Evolutionary conservation across 1,140 invertebrate species (phyloP), one percentile per base, ranked within the genome.

Genomic region (Drosophila busckii): DNA sequence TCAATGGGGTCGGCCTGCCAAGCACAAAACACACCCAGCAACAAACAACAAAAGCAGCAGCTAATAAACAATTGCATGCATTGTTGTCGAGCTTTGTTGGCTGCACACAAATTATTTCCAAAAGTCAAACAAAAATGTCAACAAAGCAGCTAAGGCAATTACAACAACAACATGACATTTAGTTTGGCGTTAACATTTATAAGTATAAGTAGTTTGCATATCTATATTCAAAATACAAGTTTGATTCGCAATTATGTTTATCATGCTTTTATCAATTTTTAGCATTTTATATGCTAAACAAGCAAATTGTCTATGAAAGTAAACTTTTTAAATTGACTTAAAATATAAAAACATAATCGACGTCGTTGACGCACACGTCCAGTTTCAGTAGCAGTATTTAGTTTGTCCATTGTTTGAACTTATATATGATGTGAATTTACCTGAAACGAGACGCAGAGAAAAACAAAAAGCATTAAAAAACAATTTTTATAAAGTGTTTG

Each of bases 51-150:
- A 53, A 67, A 49, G 50, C 41, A 41, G 58, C 48, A 37, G 42
- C 64, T 44, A 28, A 67, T 52, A 53, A 46, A 40, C 10, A 25
- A 31, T 4, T 7, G 13, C 31, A 34, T 55, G 52, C 41, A 59
- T 40, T 56, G 50, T 49, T 46, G 16, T 32, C 40, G 50, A 40
- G 25, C 19, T 23, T 41, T 63, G 60, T 68, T 62, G 19, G 49
- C 26, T 50, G 44, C 25, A 32, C 50, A 50, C 26, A 10, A 76
- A 70, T 55, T 67, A 71, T 68, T 71, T 71, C 20, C 42, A 80
- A 76, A 78, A 78, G 73, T 71, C 71, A 80, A 68, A 34, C 63
- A 78, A 78, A 78, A 78, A 80, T 76, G 71, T 78, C 71, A 78
- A 68, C 73, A 50, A 71, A 38, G 45, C 6, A 5, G 16, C 9